Evolutionary conservation across 2,888 invertebrate species (phyloP).

Genomic region (Danaus chrysippus): DNA sequence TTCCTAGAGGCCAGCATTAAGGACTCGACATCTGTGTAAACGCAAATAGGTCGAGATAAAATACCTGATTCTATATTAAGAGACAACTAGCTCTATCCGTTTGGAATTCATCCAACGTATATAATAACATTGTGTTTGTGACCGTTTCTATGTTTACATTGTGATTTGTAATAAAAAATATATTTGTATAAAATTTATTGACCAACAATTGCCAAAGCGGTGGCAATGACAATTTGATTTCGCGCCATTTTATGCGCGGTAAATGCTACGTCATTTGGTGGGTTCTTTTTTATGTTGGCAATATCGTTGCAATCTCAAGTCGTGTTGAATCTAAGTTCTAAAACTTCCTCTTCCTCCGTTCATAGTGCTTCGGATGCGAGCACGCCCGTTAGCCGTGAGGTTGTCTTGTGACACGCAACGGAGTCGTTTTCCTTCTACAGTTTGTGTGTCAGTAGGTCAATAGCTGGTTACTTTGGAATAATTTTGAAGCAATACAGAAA

Average conservation of each 20-base stretch:
- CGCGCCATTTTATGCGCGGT: no score
- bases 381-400: conserved; percentile 21
- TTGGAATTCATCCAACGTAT: conserved; percentile 70
- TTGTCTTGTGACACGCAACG: conserved; percentile 50
- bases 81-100: conserved; percentile 61
- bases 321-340: background rate
- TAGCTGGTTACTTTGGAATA: conserved; percentile 63
- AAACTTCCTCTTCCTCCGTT: conserved; percentile 22
- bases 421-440: conserved; percentile 67
- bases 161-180: conserved; percentile 5
- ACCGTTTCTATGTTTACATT: conserved; percentile 29
- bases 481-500: conserved; percentile 64
- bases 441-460: conserved; percentile 75
- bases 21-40: conserved; percentile 48
- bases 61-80: conserved; percentile 65
- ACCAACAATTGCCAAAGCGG: no score
- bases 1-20: conserved; percentile 27
- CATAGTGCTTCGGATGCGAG: conserved; percentile 19
- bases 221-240: no score
- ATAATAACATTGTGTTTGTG: conserved; percentile 35
- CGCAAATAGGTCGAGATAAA: conserved; percentile 59
- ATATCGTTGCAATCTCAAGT: background rate
- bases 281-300: no score
- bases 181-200: background rate
- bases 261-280: no score